A percentile compares a stretch with the other conserved stretches of the same genome.
Conservation (phyloP, 2,113 vertebrate genomes). For the Pitta sordida region DNA sequence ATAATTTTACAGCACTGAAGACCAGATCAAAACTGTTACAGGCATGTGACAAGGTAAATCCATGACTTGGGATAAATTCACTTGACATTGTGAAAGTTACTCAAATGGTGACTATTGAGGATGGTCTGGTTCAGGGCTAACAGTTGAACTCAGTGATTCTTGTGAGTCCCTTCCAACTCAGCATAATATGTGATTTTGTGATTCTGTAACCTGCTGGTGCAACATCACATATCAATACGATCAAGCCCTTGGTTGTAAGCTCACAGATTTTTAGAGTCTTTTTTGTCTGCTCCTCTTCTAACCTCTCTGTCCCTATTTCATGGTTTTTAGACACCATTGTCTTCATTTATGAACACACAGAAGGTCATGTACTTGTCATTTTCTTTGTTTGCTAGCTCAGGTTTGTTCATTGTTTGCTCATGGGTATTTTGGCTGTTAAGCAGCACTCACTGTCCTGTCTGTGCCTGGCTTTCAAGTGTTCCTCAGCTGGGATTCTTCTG, state of each 20-base stretch:
- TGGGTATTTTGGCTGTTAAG: background rate
- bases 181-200: background rate
- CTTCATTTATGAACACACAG: background rate
- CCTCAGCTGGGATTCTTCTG: background rate
- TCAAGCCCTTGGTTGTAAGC: background rate
- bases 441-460: background rate
- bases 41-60: background rate
- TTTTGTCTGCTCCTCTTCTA: background rate
- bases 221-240: fast-evolving
- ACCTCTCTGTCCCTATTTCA: background rate
- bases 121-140: background rate
- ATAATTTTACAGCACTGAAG: background rate
- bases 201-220: background rate
- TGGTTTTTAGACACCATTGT: background rate
- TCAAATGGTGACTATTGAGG: background rate
- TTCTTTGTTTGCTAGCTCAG: background rate
- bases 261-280: background rate
- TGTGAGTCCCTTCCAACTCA: background rate
- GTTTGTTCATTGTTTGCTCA: background rate
- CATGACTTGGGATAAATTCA: background rate
- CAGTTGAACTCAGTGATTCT: background rate
- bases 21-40: background rate
- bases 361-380: background rate
- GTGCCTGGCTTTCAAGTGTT: background rate
- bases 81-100: background rate